Conservation (phyloP, 92 coral and sea anemone genomes). For the Phymanthus crucifer region DNA sequence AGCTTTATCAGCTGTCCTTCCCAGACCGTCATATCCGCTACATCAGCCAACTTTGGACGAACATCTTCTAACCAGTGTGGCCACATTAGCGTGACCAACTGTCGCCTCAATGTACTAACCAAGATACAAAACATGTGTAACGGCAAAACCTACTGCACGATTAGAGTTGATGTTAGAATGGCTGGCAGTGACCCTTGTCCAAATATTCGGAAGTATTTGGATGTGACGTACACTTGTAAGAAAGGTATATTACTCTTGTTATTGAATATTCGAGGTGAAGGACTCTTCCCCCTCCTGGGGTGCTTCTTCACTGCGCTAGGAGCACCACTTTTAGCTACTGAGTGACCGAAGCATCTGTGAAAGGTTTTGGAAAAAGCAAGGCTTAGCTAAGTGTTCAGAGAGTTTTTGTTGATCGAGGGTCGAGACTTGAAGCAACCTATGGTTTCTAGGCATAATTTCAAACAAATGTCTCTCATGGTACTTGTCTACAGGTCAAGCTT, state of each 20-base stretch:
- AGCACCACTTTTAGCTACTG: no score
- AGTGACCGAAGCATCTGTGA: no score
- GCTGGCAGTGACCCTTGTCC: conserved; percentile 71
- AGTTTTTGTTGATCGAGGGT: no score
- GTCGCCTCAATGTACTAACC: conserved; percentile 54
- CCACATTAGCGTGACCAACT: conserved; percentile 49
- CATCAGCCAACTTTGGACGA: conserved; percentile 76
- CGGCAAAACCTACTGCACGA: conserved; percentile 52
- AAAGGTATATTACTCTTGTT: conserved; percentile 34
- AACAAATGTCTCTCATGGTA: not conserved
- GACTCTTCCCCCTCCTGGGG: no score
- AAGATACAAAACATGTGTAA: conserved; percentile 58
- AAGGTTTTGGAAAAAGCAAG: no score
- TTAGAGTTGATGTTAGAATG: conserved; percentile 46
- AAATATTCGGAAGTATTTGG: conserved; percentile 68
- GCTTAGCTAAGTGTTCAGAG: no score
- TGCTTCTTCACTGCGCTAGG: no score
- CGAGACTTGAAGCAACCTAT: no score
- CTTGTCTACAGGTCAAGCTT: conserved; percentile 9
- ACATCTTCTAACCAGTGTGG: conserved; percentile 51
- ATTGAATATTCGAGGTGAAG: no score
- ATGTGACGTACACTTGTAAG: conserved; percentile 61
- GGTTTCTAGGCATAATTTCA: not conserved
- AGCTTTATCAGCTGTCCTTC: conserved; percentile 71
- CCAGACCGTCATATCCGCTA: conserved; percentile 60